Evolutionary conservation across 30 jellyfish, hydroid and myxozoan species (phyloP), one percentile per base, ranked within the genome.

Genomic region (Aurelia aurita complex sp. Pacific): DNA sequence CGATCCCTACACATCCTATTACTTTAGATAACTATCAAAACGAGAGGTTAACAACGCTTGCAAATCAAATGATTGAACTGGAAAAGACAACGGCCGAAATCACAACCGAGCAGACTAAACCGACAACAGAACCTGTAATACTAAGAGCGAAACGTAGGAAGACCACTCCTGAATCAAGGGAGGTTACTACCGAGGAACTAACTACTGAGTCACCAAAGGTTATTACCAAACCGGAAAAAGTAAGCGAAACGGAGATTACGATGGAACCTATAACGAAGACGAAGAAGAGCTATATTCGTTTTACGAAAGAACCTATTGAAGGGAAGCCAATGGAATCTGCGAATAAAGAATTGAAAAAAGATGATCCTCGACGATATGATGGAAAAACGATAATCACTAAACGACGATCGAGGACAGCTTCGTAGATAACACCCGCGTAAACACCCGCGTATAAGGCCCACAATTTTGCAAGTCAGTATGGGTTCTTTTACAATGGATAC

Each of bases 291-390:
- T 51, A 74, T 7, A 74, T 34, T 46, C 71, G 84, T 33, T 70
- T 74, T 51, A 34, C 73, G 40, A 59, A 54, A 9, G 35, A 43
- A 29, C 29, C 69, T 2, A 66, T 35, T 14, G 33, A 9, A 4
- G 90, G 75, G 14, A 23, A n/a, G 66, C 86, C 68, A 11, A 61
- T 84, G 72, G 87, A 73, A 67, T 84, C 87, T 11, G 87, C 93
- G 35, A 84, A 84, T 64, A 73, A 73, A 69, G 19, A 11, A 13
- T n/a, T 84, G 92, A 64, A 72, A 40, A 60, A 4, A 78, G 87
- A 84, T 53, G 93, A 84, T 57, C 82, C 85, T 2, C 60, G 81
- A 32, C 74, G 87, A 53, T 74, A 62, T 65, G 93, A 84, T 51
- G 93, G 87, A 64, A 84, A 62, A 64, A 62, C 93, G 3, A 84